Base-by-base conservation (phyloP, 92 coral and sea anemone genomes). In the Epizoanthus stellaris region DNA sequence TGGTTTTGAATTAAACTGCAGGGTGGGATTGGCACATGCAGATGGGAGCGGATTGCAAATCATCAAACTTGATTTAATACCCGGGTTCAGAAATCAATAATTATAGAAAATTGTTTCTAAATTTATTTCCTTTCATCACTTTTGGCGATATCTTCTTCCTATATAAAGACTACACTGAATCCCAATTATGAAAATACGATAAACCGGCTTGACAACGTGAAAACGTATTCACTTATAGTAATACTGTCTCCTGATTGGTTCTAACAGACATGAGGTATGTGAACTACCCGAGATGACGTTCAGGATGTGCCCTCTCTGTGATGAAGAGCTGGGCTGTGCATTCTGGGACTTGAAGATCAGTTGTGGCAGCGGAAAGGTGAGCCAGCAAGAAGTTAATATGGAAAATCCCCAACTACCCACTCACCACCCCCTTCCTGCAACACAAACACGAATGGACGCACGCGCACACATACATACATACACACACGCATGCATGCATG, bases 301-400 rank as follows among this genome's bases (percentile, higher is more conserved):
- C 77, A 89, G 82, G 17, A 94, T 94, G 98, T 94, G 98, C 45
- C 98, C 98, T 64, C 86, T 81, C 4, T 94, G 98, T 80, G 98
- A 92, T 19, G 98, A 93, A 70, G 70, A 82, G n/a, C 56, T 90
- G 8, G 98, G 98, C 43, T 94, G 98, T 67, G 68, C 42, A 4
- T 88, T 93, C 13, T 94, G 98, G 98, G 98, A 94, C 74, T 88
- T 94, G 43, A 91, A 92, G 65, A 85, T 86, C 10, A 90, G 96
- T 34, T 94, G 98, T 25, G 70, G 90, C 3, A 93, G 98, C 38
- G 98, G 93, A 4, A 94, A 92, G 84, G 98, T 94, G 15, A 81
- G 89, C 21, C 47, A 49, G 54, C 54, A 49, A 45, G 54, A 8
- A 49, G 10, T 8, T 49, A 49, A 52, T 52, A 23, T 74, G 43